Base-by-base conservation (phyloP, 2,888 invertebrate species). In the Dichetophora obliterata region DNA sequence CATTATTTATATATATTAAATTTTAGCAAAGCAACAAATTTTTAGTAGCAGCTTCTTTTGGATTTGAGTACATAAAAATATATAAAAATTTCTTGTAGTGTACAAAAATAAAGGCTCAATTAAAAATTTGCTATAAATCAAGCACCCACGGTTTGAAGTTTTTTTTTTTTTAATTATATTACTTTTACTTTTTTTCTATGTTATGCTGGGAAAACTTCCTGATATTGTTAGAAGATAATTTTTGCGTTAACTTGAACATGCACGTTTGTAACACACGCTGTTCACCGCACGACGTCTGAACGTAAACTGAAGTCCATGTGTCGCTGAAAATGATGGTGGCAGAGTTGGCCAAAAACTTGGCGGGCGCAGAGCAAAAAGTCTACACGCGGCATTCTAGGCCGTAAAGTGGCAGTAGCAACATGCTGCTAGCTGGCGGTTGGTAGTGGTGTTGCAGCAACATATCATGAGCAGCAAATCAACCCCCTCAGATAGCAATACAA, bases 291-390 rank as follows among this genome's bases (percentile, higher is more conserved):
- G 86, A 85, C 86, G 86, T 87, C 85, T 85, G 83, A 86, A 88
- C 83, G 87, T 85, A 86, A 88, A 87, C 86, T 87, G 84, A 88
- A 87, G 84, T 84, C 83, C 83, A 83, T 83, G 83, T 82, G 84
- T 83, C 83, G 84, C 76, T 77, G 65, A 80, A 79, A 81, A 81
- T 79, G 80, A 71, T 43, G 76, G 80, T 75, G 77, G 72, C 80
- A 79, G 79, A 80, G 80, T 81, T 79, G 80, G 83, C 83, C 78
- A 80, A 82, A 79, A 75, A 75, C 63, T 77, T 61, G 79, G 76
- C 52, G 48, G 43, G 78, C 9, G n/a, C 74, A 24, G 73, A 74
- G 59, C 77, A 73, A 75, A 69, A 50, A 63, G 77, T 65, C 50
- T 59, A 66, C 69, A 75, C 71, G 54, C 54, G 66, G 34, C 54